A percentile compares a stretch with the other conserved stretches of the same genome.
Evolutionary conservation across 2,888 invertebrate species (phyloP).

Genomic region (Zelleria hepariella): DNA sequence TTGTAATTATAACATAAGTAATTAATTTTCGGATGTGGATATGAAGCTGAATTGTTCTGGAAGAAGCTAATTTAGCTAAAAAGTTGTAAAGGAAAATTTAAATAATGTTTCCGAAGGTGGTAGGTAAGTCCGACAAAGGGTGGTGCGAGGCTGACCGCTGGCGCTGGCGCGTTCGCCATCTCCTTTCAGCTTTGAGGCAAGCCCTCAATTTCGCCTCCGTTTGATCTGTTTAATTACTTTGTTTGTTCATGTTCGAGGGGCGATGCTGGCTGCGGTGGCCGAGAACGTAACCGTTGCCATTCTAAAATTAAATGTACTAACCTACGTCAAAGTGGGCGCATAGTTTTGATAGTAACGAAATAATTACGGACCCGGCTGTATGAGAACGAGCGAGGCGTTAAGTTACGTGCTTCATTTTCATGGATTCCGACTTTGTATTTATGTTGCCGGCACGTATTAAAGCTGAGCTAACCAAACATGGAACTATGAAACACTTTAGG

Average conservation of each 20-base stretch:
- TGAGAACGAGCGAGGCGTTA: neutral
- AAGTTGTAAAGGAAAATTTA: no score
- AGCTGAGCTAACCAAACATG: no score
- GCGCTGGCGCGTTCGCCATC: slow-evolving; percentile 9
- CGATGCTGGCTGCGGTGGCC: slow-evolving; percentile 61
- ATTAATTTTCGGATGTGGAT: no score
- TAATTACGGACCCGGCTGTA: slow-evolving; percentile 37
- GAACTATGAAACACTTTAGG: neutral
- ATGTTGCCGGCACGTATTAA: no score
- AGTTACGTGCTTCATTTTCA: neutral
- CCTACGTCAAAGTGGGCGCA: slow-evolving; percentile 64
- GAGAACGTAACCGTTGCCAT: slow-evolving; percentile 61
- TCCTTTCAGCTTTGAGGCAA: slow-evolving; percentile 45
- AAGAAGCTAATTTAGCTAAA: no score
- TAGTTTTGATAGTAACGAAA: slow-evolving; percentile 61
- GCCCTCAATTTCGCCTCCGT: slow-evolving; percentile 60
- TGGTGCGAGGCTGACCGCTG: slow-evolving; percentile 2
- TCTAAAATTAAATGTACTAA: slow-evolving; percentile 60
- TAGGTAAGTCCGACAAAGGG: neutral
- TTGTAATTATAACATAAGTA: no score
- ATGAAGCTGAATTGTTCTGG: no score
- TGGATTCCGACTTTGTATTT: neutral
- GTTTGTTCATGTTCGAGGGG: slow-evolving; percentile 58
- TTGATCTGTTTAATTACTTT: slow-evolving; percentile 73
- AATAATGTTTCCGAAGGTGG: slow-evolving; percentile 1